Conservation (phyloP, 2,113 vertebrate genomes). For the Argyrosomus japonicus region DNA sequence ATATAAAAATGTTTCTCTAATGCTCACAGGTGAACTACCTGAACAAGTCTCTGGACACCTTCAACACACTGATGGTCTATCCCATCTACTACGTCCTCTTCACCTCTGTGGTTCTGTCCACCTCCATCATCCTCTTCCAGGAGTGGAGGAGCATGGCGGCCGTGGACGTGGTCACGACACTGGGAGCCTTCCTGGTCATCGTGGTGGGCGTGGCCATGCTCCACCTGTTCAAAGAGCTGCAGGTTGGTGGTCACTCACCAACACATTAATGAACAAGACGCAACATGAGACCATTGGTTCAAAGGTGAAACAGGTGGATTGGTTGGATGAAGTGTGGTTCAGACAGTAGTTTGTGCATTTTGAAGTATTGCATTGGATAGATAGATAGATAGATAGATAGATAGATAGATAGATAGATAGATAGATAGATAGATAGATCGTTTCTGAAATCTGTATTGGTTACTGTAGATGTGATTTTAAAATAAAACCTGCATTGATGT, state of each 20-base stretch:
- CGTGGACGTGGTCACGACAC: slow-evolving; percentile 88
- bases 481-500: not conserved
- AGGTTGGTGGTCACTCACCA: slow-evolving; percentile 56
- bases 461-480: not conserved
- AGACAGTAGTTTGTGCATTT: no score
- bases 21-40: slow-evolving; percentile 91
- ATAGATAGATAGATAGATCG: no score
- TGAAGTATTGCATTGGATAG: no score
- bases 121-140: slow-evolving; percentile 94
- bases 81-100: slow-evolving; percentile 98
- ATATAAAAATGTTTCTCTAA: not conserved
- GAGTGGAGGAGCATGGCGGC: slow-evolving; percentile 92
- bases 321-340: no score
- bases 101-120: slow-evolving; percentile 91
- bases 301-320: no score
- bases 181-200: slow-evolving; percentile 92
- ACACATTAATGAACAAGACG: not conserved
- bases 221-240: slow-evolving; percentile 92
- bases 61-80: slow-evolving; percentile 95
- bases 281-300: no score
- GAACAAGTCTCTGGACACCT: slow-evolving; percentile 95
- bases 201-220: slow-evolving; percentile 94
- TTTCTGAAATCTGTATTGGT: not conserved
- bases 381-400: no score
- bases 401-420: no score